Conservation (phyloP, 1,140 invertebrate species). For the Drosophila oshimai region DNA sequence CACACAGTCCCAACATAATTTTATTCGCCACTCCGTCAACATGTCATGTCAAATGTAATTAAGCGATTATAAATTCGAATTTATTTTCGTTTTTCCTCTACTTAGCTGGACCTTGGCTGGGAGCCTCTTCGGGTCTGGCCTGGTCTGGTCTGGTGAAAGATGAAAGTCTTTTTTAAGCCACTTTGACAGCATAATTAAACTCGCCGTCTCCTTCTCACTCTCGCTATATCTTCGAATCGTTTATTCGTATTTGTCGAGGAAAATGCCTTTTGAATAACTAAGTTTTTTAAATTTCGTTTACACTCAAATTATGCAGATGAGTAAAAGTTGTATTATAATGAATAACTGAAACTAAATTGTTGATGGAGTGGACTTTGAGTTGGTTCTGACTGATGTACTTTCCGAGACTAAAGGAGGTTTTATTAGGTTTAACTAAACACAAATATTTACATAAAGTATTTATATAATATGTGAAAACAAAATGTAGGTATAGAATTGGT, state of each 20-base stretch:
- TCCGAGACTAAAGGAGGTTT: not conserved
- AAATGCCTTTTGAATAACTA: slow-evolving; percentile 62
- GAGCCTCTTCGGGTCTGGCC: slow-evolving; percentile 4
- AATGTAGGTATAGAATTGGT: too few relatives aligned
- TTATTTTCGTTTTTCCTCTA: slow-evolving; percentile 46
- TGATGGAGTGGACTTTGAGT: not conserved
- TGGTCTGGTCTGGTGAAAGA: slow-evolving; percentile 58
- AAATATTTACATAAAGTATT: too few relatives aligned
- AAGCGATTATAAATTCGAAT: slow-evolving; percentile 76
- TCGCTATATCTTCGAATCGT: slow-evolving; percentile 6
- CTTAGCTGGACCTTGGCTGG: slow-evolving; percentile 41
- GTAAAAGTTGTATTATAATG: slow-evolving; percentile 54
- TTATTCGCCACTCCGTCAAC: slow-evolving; percentile 69
- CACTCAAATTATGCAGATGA: slow-evolving; percentile 64
- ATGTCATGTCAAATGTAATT: slow-evolving; percentile 79
- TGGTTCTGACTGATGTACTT: not conserved
- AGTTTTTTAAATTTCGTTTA: slow-evolving; percentile 26
- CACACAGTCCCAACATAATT: slow-evolving; percentile 25
- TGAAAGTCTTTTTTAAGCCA: slow-evolving; percentile 73
- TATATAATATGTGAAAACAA: too few relatives aligned
- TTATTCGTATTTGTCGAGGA: slow-evolving; percentile 51
- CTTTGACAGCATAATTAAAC: slow-evolving; percentile 78
- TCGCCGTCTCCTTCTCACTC: slow-evolving; percentile 32
- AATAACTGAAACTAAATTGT: slow-evolving; percentile 16
- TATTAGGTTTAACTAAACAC: too few relatives aligned